Percentiles rank a stretch among this genome's conserved stretches.
Evolutionary conservation across 2,888 invertebrate genomes (phyloP).

Genomic region (Sympetrum striolatum): DNA sequence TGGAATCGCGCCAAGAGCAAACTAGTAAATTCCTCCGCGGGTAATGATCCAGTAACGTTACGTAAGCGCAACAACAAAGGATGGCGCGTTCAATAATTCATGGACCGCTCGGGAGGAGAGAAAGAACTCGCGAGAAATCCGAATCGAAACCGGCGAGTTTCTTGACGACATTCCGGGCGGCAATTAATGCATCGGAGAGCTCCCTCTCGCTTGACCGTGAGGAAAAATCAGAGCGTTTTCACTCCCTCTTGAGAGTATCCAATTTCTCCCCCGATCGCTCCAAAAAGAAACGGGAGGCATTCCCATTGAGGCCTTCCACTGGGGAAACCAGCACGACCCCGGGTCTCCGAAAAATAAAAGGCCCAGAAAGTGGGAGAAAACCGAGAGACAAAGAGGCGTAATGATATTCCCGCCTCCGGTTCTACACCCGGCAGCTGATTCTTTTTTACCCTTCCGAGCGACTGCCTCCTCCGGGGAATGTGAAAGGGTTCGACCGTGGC

Average conservation of each 20-base stretch:
- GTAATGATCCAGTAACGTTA: too few relatives aligned
- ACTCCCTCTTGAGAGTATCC: too few relatives aligned
- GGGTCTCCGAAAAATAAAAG: background rate
- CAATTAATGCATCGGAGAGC: background rate
- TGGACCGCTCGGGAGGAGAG: too few relatives aligned
- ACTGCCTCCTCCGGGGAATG: conserved; percentile 8
- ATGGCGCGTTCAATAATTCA: too few relatives aligned
- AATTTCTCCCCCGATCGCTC: too few relatives aligned
- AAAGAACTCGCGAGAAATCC: too few relatives aligned
- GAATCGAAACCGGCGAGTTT: too few relatives aligned
- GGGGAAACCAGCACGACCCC: background rate
- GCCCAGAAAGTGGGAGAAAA: background rate
- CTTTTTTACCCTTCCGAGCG: background rate
- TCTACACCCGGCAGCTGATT: background rate
- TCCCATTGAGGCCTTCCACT: background rate
- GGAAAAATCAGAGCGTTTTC: too few relatives aligned
- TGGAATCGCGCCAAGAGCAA: too few relatives aligned
- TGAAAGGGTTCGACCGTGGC: conserved; percentile 40
- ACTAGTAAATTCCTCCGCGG: too few relatives aligned
- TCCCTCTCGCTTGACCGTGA: too few relatives aligned
- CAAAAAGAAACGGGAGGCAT: background rate
- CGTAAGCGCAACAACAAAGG: too few relatives aligned
- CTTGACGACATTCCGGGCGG: background rate
- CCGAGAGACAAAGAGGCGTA: background rate
- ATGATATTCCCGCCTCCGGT: background rate